These are phyloP conservation scores for Mamestra configurata DNA, from an alignment of 1,140 invertebrate genomes.

Conservation along the genomic window DNA sequence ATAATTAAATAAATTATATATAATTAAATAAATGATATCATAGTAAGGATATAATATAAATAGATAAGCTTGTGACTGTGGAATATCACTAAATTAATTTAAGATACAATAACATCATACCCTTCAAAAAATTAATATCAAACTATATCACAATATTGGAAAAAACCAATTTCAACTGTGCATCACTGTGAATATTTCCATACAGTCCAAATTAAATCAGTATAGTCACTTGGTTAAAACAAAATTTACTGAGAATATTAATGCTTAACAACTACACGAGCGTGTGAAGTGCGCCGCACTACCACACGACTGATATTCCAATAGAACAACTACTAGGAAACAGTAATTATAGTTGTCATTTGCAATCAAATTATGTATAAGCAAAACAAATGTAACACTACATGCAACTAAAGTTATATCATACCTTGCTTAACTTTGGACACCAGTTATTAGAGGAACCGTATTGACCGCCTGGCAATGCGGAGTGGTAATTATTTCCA, in stretches of 20 bases:
- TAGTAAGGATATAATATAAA: not conserved
- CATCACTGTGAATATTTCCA: not conserved
- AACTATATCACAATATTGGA: not conserved
- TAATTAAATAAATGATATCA: not conserved
- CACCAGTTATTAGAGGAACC: slow-evolving; percentile 81
- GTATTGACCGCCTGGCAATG: slow-evolving; percentile 76
- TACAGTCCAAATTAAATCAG: not conserved
- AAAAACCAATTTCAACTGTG: not conserved
- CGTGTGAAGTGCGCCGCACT: slow-evolving; percentile 42
- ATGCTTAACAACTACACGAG: not conserved
- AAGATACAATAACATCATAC: not conserved
- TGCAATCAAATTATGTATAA: slow-evolving; percentile 47
- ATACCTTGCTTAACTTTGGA: slow-evolving; percentile 83
- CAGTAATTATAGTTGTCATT: slow-evolving; percentile 50
- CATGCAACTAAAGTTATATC: slow-evolving; percentile 53
- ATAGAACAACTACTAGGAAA: slow-evolving; percentile 44
- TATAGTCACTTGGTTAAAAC: not conserved
- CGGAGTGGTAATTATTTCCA: slow-evolving; percentile 81
- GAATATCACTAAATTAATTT: not conserved
- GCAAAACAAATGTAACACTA: slow-evolving; percentile 45
- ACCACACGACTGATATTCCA: slow-evolving; percentile 42
- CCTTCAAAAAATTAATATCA: not conserved
- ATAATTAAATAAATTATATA: too few species aligned
- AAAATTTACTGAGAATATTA: not conserved
- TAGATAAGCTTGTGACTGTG: not conserved